Evolutionary conservation across 2,113 vertebrate genomes (phyloP).

Genomic region (Patagioenas fasciata): DNA sequence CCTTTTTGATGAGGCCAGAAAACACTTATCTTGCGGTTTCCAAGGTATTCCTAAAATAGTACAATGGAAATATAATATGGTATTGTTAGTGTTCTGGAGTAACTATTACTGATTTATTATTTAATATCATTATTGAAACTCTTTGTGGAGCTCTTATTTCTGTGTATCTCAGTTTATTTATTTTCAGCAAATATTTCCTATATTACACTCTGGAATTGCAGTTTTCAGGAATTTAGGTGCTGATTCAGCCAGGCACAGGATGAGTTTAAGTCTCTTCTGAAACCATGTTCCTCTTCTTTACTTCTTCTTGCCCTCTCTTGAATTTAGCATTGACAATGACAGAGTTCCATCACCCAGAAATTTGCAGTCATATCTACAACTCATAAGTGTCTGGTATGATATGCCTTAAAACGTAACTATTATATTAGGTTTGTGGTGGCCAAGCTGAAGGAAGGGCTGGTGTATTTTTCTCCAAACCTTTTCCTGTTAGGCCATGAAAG

Average conservation of each 20-base stretch:
- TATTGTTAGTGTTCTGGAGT: constrained; percentile 19
- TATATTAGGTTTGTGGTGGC: neutral
- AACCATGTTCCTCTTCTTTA: neutral
- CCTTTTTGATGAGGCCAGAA: constrained; percentile 59
- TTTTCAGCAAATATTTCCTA: neutral
- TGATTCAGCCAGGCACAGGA: neutral
- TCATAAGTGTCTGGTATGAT: neutral
- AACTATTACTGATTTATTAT: constrained; percentile 12
- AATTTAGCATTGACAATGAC: neutral
- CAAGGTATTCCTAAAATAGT: constrained; percentile 58
- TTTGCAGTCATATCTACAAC: neutral
- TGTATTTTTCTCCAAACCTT: neutral
- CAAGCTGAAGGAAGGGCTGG: neutral
- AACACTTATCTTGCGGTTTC: constrained; percentile 48
- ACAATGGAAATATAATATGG: constrained; percentile 35
- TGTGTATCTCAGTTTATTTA: neutral
- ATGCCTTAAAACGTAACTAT: neutral
- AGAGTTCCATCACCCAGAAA: neutral
- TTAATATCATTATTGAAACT: constrained; percentile 36
- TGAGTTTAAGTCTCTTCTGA: neutral
- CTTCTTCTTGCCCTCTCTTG: neutral
- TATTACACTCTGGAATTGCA: neutral
- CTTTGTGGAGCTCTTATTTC: neutral
- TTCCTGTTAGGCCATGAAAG: neutral
- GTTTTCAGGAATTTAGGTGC: neutral